Evolutionary conservation across 2,888 invertebrate species (phyloP), one percentile per base, ranked within the genome.

Genomic region (Tromatobia lineatoria): DNA sequence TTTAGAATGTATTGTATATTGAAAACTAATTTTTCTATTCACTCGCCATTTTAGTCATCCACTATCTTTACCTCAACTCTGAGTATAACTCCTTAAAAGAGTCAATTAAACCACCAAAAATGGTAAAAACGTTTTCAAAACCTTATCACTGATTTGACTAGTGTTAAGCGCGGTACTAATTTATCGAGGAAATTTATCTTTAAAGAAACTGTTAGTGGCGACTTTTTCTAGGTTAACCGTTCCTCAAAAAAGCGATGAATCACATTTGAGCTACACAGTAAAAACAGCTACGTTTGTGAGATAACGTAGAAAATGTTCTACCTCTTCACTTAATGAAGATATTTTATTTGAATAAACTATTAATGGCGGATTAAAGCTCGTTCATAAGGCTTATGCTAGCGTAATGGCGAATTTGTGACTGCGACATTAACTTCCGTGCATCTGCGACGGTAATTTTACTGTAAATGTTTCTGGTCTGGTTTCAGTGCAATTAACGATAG

Each of bases 401-500:
- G 64, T 18, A 38, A 38, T 38, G 64, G 64, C 10, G 20, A 64
- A 20, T 64, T 64, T 64, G 42, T 20, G 23, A 38, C 38, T 18
- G 38, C 18, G 18, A 25, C 34, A 29, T 38, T 20, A 64, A 64
- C 38, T 64, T 64, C 4, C 38, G 34, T 64, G 38, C 64, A 42
- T 64, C 59, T 61, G 59, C 34, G 20, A 38, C 38, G 64, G 20
- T 64, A 38, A 38, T 64, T 64, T 64, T 18, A 64, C 20, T 38
- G 20, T 11, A 64, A 64, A 64, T 64, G 64, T 64, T 64, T 38
- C 64, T 38, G 38, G 64, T 64, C 38, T 38, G 34, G 64, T 64
- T 42, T 64, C 38, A 38, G 38, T 64, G 64, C 64, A 64, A 64
- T 64, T 64, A 64, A 64, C 64, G 64, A 64, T 64, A 34, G 34